A percentile compares a stretch with the other conserved stretches of the same genome.
These are phyloP conservation scores for Benitochromis conjunctus DNA, from an alignment of 2,113 vertebrate genomes.

Conservation along the genomic window DNA sequence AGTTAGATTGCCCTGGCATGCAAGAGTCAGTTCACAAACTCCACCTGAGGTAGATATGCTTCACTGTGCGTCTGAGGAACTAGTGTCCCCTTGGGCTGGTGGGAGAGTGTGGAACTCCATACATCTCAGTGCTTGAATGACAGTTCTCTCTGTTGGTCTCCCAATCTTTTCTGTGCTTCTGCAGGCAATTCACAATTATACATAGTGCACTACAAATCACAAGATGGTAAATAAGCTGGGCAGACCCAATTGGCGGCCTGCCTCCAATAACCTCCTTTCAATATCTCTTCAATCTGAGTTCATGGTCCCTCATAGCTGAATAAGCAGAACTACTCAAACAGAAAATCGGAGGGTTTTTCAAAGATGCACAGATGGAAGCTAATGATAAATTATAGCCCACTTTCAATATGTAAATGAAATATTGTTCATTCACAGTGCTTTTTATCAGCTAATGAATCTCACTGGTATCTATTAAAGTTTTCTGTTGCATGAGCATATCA, in stretches of 20 bases:
- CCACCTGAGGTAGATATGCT: conserved; percentile 32
- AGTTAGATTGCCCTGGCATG: conserved; percentile 27
- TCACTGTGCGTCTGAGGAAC: conserved; percentile 22
- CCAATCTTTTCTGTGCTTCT: not conserved
- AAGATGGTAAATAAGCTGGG: not conserved
- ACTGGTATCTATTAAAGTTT: not conserved
- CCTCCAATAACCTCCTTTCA: not conserved
- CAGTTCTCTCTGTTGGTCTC: not conserved
- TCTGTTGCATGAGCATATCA: not conserved
- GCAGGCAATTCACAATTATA: not conserved
- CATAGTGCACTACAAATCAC: not conserved
- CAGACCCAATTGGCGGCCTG: not conserved
- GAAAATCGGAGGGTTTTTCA: not conserved
- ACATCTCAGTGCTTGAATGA: conserved; percentile 4
- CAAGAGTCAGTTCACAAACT: conserved; percentile 25
- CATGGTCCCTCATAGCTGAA: not conserved
- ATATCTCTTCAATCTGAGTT: not conserved
- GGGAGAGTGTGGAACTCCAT: not conserved
- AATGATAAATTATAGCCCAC: not conserved
- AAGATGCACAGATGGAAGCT: not conserved
- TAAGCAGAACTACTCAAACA: not conserved
- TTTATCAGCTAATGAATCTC: conserved; percentile 3
- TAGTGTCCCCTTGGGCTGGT: not conserved
- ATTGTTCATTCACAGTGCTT: not conserved
- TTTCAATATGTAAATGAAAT: conserved; percentile 5